A percentile compares a stretch with the other conserved stretches of the same genome.
These are phyloP conservation scores for Neuroterus valhalla DNA, from an alignment of 1,140 invertebrate genomes.

Conservation along the genomic window DNA sequence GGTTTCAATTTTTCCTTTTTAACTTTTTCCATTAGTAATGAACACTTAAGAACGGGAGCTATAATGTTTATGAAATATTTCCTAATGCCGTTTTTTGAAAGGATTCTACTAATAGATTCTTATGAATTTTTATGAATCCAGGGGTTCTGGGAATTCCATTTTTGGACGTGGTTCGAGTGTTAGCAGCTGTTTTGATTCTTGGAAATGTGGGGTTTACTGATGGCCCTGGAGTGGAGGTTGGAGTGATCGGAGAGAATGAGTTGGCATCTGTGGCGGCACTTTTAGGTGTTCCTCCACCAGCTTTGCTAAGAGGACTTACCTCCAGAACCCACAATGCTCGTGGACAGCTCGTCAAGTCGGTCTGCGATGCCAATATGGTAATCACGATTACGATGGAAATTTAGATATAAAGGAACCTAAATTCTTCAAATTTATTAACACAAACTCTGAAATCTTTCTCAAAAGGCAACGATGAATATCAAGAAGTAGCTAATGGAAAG, in stretches of 20 bases:
- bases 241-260: conserved; percentile 86
- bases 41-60: no score
- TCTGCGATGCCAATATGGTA: conserved; percentile 88
- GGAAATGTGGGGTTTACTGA: conserved; percentile 94
- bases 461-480: no score
- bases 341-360: conserved; percentile 88
- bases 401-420: not conserved
- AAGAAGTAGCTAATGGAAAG: no score
- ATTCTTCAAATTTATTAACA: conserved; percentile 6
- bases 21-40: no score
- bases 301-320: conserved; percentile 87
- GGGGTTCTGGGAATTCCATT: conserved; percentile 93
- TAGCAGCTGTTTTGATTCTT: conserved; percentile 91
- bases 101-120: not conserved
- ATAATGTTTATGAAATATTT: no score
- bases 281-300: conserved; percentile 85
- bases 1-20: no score
- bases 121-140: conserved; percentile 55
- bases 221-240: conserved; percentile 82
- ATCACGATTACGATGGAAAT: conserved; percentile 20
- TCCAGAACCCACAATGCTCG: conserved; percentile 88
- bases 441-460: no score
- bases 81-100: not conserved
- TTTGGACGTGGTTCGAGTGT: conserved; percentile 92
- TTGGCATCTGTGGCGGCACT: conserved; percentile 89